phyloP scores from a whole-genome alignment of 2,888 invertebrate genomes.

The Anaspis maculata region DNA sequence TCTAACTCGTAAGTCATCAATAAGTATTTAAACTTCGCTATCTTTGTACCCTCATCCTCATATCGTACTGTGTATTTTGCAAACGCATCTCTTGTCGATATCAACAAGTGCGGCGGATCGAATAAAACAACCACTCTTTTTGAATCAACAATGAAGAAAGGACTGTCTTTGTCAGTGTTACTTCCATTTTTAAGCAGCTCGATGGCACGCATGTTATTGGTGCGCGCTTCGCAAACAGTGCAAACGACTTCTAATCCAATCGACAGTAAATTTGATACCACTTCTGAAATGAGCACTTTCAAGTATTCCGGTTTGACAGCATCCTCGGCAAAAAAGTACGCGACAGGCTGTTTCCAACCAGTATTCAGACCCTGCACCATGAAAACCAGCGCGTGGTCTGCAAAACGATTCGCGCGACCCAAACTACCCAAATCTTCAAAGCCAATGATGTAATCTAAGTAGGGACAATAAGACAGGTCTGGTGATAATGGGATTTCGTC shows the following conservation, averaged over 20 bases:
- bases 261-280: not conserved
- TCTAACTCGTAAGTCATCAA: not conserved
- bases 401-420: constrained; percentile 1
- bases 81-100: constrained; percentile 1
- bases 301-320: constrained; percentile 4
- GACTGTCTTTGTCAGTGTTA: not conserved
- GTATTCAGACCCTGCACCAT: constrained; percentile 7
- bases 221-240: constrained; percentile 3
- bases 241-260: constrained; percentile 1
- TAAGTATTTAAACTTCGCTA: constrained; percentile 3
- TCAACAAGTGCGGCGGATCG: constrained; percentile 2
- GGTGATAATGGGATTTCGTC: constrained; percentile 1
- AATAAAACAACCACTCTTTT: not conserved
- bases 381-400: constrained; percentile 11
- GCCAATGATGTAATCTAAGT: not conserved
- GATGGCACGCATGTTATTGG: constrained; percentile 2
- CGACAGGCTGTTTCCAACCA: constrained; percentile 14
- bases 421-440: constrained; percentile 2
- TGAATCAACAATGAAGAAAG: constrained; percentile 2
- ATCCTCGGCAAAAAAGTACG: constrained; percentile 10
- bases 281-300: not conserved
- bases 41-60: constrained; percentile 1
- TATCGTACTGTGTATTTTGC: constrained; percentile 1
- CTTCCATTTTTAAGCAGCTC: not conserved
- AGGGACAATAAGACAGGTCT: not conserved